Conservation (phyloP, 2,888 invertebrate species). For the Caenorhabditis zanzibari region DNA sequence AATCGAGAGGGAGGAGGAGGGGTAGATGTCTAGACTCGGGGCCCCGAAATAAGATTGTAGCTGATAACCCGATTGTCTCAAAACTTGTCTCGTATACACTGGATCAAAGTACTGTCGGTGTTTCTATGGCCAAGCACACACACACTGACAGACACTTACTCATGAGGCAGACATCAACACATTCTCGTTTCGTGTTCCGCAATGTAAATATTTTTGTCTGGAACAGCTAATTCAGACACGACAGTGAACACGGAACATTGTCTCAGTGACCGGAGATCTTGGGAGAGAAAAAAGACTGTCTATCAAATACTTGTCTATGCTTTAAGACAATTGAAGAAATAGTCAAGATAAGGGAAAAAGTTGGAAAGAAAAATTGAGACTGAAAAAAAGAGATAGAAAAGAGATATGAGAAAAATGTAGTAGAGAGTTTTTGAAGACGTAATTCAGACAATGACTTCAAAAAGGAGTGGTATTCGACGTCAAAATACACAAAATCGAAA, state of each 20-base stretch:
- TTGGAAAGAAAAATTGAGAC: not conserved
- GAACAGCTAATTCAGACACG: constrained; percentile 37
- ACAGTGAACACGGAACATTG: constrained; percentile 23
- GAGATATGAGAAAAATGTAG: no score
- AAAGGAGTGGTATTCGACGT: no score
- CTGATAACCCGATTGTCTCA: constrained; percentile 43
- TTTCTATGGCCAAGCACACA: constrained; percentile 8
- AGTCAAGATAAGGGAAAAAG: not conserved
- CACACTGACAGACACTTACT: not conserved
- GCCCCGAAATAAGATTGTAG: constrained; percentile 43
- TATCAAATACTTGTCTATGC: not conserved
- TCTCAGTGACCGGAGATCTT: constrained; percentile 21
- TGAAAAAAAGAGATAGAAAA: no score
- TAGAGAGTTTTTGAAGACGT: no score
- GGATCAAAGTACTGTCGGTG: constrained; percentile 27
- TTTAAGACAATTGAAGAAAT: not conserved
- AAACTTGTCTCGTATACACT: not conserved
- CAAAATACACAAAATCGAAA: no score
- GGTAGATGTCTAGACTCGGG: constrained; percentile 43
- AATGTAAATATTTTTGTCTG: constrained; percentile 55
- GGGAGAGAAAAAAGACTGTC: constrained; percentile 6
- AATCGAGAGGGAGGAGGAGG: constrained; percentile 5
- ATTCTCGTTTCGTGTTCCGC: not conserved
- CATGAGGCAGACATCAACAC: constrained; percentile 23
- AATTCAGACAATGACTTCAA: no score